A percentile compares a stretch with the other conserved stretches of the same genome.
Evolutionary conservation across 2,797 vertebrate genomes (phyloP).

Genomic region (Hapalemur alaotrensis): DNA sequence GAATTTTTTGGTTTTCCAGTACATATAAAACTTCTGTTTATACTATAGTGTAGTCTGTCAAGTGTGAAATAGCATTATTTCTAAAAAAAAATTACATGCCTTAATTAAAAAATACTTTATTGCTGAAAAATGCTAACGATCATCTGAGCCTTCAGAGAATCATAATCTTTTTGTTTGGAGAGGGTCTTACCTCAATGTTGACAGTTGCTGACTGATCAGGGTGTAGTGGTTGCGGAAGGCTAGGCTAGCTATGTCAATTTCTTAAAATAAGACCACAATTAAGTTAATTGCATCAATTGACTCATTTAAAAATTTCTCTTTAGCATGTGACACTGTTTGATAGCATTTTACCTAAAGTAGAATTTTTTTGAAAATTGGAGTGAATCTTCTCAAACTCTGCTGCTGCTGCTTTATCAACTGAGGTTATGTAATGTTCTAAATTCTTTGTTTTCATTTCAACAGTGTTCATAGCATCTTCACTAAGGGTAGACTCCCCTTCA

Average conservation of each 20-base stretch:
- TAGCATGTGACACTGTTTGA: neutral
- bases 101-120: neutral
- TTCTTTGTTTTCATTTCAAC: neutral
- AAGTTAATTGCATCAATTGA: neutral
- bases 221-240: neutral
- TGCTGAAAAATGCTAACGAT: neutral
- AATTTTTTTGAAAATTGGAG: neutral
- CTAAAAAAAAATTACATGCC: neutral
- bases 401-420: neutral
- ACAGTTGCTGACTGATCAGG: neutral
- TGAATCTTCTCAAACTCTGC: neutral
- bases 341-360: neutral
- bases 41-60: neutral
- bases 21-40: neutral
- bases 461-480: neutral
- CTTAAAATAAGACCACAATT: neutral
- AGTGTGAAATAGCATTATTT: neutral
- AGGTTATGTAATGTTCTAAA: neutral
- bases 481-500: neutral
- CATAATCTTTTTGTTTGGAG: neutral
- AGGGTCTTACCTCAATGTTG: neutral
- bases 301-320: neutral
- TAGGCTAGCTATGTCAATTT: neutral
- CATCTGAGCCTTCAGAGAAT: neutral
- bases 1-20: neutral